These are phyloP conservation scores for Therioaphis trifolii DNA, from an alignment of 2,888 invertebrate species.

Conservation along the genomic window DNA sequence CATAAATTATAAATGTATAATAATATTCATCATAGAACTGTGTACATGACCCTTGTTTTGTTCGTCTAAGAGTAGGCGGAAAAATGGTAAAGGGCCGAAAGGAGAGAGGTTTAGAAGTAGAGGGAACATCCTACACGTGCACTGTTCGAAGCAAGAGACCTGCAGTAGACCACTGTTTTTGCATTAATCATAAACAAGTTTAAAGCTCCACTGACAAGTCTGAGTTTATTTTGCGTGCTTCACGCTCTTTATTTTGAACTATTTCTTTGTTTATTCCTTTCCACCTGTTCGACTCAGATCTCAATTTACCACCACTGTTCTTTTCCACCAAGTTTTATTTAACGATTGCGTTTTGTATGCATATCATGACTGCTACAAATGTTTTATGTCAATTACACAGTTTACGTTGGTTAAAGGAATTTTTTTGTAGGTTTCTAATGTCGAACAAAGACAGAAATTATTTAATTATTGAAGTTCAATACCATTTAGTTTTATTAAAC, in stretches of 20 bases:
- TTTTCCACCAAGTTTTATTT: neutral
- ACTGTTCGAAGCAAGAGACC: neutral
- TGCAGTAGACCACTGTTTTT: no score
- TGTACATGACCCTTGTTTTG: conserved; percentile 24
- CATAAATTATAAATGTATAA: conserved; percentile 3
- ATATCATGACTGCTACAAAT: conserved; percentile 5
- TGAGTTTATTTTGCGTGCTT: conserved; percentile 32
- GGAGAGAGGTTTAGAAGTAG: neutral
- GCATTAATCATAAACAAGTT: conserved; percentile 40
- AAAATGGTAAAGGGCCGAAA: neutral
- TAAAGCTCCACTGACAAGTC: conserved; percentile 26
- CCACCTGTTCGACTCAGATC: conserved; percentile 29
- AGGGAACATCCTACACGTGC: conserved; percentile 3
- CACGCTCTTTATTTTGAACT: neutral
- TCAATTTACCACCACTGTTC: neutral
- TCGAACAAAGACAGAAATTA: neutral
- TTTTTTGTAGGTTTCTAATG: conserved; percentile 3
- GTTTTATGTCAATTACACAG: conserved; percentile 1
- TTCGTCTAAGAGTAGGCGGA: no score
- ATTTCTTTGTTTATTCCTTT: neutral
- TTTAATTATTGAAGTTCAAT: conserved; percentile 22
- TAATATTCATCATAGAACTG: neutral
- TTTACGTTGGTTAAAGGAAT: neutral
- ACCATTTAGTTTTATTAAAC: neutral
- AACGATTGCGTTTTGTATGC: conserved; percentile 11